These are phyloP conservation scores for Ichneumoninae sp. DNA, from an alignment of 2,888 invertebrate species.

Conservation along the genomic window DNA sequence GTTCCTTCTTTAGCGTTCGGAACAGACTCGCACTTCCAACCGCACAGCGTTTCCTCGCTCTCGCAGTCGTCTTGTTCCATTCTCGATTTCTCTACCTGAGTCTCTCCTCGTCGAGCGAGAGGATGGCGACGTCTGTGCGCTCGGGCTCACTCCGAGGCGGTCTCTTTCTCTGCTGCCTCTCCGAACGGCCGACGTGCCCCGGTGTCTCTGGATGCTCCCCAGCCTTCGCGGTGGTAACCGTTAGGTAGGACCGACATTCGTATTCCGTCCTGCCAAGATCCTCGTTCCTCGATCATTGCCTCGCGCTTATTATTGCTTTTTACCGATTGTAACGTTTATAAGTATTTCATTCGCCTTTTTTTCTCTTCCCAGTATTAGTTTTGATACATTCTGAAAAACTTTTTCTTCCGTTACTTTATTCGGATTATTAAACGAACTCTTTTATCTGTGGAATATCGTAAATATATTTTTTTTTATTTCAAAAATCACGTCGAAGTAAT, in stretches of 20 bases:
- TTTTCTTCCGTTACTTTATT: not conserved
- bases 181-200: slow-evolving; percentile 55
- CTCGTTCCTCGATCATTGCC: slow-evolving; percentile 6
- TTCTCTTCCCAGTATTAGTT: not conserved
- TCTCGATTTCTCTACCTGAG: slow-evolving; percentile 39
- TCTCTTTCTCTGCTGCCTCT: slow-evolving; percentile 55
- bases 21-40: slow-evolving; percentile 20
- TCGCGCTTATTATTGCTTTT: slow-evolving; percentile 7
- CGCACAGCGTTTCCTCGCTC: slow-evolving; percentile 2
- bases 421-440: not conserved
- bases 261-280: not conserved
- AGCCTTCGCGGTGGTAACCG: slow-evolving; percentile 27
- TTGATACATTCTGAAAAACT: not conserved
- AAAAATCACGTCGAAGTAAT: too few species aligned
- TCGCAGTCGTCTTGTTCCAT: slow-evolving; percentile 6
- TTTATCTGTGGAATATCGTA: too few species aligned
- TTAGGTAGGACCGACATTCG: slow-evolving; percentile 9
- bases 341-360: not conserved
- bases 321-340: not conserved
- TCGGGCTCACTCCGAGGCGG: slow-evolving; percentile 1
- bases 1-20: not conserved
- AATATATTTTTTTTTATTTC: too few species aligned
- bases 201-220: slow-evolving; percentile 56
- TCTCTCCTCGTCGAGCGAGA: slow-evolving; percentile 12
- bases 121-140: slow-evolving; percentile 4